These are phyloP conservation scores for Hofmannophila pseudospretella DNA, from an alignment of 2,888 invertebrate genomes.

Conservation along the genomic window DNA sequence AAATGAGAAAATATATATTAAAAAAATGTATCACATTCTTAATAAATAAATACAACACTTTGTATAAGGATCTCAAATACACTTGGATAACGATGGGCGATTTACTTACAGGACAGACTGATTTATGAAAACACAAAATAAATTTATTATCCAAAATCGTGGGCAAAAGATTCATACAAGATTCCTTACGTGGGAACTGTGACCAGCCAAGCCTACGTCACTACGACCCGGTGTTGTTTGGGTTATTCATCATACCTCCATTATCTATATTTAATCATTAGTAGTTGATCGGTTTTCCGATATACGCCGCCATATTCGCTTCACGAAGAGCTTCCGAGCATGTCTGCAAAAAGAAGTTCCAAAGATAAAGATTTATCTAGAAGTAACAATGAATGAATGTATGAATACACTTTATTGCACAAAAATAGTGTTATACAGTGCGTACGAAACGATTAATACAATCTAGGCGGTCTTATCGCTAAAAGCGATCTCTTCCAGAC, in stretches of 20 bases:
- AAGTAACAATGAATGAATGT: no score
- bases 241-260: slow-evolving; percentile 28
- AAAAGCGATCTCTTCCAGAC: no score
- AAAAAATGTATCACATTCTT: slow-evolving; percentile 33
- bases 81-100: slow-evolving; percentile 6
- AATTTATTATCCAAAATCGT: slow-evolving; percentile 27
- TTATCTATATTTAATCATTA: slow-evolving; percentile 55
- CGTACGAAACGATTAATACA: no score
- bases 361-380: no score
- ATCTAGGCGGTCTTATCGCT: no score
- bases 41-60: slow-evolving; percentile 16
- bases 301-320: slow-evolving; percentile 96
- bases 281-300: slow-evolving; percentile 98
- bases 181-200: slow-evolving; percentile 44
- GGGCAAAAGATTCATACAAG: slow-evolving; percentile 65
- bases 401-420: no score
- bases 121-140: slow-evolving; percentile 12
- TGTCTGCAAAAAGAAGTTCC: slow-evolving; percentile 81
- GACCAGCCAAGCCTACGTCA: slow-evolving; percentile 23
- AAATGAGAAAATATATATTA: slow-evolving; percentile 19
- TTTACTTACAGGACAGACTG: background rate
- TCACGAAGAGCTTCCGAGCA: slow-evolving; percentile 98
- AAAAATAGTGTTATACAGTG: no score
- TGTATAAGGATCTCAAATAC: slow-evolving; percentile 4
- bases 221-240: slow-evolving; percentile 30